Percentiles rank a stretch among this genome's conserved stretches.
phyloP scores from a whole-genome alignment of 2,797 vertebrate species.

The Ispidina picta region DNA sequence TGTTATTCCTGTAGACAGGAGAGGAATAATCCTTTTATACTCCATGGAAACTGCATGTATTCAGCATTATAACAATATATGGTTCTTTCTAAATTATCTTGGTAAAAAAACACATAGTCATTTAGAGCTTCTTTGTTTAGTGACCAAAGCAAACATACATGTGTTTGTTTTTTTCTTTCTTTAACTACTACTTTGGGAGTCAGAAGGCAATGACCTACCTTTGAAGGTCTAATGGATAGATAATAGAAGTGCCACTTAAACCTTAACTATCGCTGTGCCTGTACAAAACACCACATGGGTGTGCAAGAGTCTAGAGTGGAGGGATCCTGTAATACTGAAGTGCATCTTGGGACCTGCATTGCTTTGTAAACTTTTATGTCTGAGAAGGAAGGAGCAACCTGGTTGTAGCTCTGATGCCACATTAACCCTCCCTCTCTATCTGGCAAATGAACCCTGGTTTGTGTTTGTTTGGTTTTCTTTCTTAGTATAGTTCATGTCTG shows the following conservation, averaged over 20 bases:
- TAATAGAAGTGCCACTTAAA: neutral
- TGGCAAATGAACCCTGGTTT: neutral
- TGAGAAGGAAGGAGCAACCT: neutral
- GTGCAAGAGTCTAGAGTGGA: neutral
- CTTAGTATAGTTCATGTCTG: neutral
- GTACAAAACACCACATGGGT: rapidly evolving
- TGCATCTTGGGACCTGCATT: neutral
- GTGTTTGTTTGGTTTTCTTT: rapidly evolving
- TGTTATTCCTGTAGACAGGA: neutral
- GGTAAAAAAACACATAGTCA: neutral
- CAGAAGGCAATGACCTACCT: neutral
- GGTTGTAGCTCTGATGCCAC: neutral
- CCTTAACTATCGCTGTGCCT: neutral
- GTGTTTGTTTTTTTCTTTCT: neutral
- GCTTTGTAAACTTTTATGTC: neutral
- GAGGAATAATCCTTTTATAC: neutral
- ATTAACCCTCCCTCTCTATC: neutral
- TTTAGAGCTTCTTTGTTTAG: neutral
- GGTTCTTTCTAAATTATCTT: neutral
- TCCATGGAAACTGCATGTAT: neutral
- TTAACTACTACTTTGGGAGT: neutral
- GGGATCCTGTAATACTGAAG: neutral
- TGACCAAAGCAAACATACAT: neutral
- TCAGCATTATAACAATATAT: neutral
- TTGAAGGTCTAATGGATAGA: neutral